Evolutionary conservation across 2,113 vertebrate species (phyloP).

Genomic region (Corvus moneduloides): DNA sequence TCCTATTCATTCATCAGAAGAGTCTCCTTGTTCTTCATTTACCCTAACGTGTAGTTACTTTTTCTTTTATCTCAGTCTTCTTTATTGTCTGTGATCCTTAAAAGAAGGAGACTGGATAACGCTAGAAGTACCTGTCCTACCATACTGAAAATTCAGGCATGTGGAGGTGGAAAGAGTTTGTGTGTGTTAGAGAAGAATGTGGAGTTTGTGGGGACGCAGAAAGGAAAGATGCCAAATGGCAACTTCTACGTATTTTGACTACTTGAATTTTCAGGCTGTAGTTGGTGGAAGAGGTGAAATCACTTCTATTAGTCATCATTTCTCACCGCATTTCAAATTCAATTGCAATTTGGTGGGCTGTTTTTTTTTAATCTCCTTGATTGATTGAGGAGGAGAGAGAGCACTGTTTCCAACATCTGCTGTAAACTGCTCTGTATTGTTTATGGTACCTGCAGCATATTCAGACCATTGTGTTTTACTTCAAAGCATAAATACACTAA

Average conservation of each 20-base stretch:
- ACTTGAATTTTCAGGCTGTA: neutral
- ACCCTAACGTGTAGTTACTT: neutral
- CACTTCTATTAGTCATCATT: neutral
- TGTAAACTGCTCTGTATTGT: constrained; percentile 5
- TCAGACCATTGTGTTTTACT: constrained; percentile 55
- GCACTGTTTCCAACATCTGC: neutral
- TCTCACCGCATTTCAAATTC: neutral
- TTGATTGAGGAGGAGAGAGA: neutral
- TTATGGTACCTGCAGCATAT: constrained; percentile 52
- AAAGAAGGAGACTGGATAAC: neutral
- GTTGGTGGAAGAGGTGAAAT: neutral
- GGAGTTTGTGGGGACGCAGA: neutral
- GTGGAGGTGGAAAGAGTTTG: neutral
- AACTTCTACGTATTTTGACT: neutral
- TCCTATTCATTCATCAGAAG: neutral
- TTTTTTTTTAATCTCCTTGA: neutral
- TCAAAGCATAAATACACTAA: constrained; percentile 64
- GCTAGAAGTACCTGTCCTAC: neutral
- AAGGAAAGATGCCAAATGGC: neutral
- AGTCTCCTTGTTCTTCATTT: neutral
- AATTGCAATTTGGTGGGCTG: neutral
- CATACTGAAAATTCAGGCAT: neutral
- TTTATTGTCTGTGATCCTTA: neutral
- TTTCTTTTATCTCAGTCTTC: neutral
- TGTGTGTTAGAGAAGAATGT: neutral